Base-by-base conservation (phyloP, 2,797 vertebrate genomes). In the Picus viridis region DNA sequence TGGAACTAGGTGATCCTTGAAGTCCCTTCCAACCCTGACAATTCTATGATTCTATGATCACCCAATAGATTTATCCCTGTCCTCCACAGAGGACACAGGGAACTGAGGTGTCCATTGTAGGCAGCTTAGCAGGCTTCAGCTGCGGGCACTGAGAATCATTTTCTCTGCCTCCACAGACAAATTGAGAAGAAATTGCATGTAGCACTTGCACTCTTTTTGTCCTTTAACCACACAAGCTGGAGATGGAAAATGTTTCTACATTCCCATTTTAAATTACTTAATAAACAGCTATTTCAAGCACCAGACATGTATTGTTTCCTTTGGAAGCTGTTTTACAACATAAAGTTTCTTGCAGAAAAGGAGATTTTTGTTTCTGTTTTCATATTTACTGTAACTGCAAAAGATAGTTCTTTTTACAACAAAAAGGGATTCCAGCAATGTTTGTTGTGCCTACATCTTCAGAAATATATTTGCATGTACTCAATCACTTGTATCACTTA, bases 371-470 rank as follows among this genome's bases (percentile, higher is more conserved):
- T 83, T 72, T 90, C 54, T 75, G 13, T 54, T 94, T 83, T 83
- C 67, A 10, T 89, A 32, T 64, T 62, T n/a, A 83, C 77, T 32
- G 22, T 41, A 59, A 85, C 41, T 4, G 0, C 34, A 78, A 72
- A 81, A 85, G 29, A 69, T 74, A 47, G 9, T 89, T 30, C 23
- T 77, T 90, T 90, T 58, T 65, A 65, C 53, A 23, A 45, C 3
- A 13, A 88, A 88, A 89, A 86, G 24, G 41, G 83, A 83, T 53
- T 86, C 47, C 64, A 88, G 7, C 29, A 81, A 71, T 89, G 83
- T 83, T 73, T 81, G 5, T 72, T 74, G 22, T 73, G 41, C 32
- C 49, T 81, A 23, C 19, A 57, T 63, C 86, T 93, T 89, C 70
- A 88, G 64, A 91, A 93, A 29, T 26, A 30, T 11, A 64, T 75